Base-by-base conservation (phyloP, 1,140 invertebrate species). In the Helicoverpa zea region DNA sequence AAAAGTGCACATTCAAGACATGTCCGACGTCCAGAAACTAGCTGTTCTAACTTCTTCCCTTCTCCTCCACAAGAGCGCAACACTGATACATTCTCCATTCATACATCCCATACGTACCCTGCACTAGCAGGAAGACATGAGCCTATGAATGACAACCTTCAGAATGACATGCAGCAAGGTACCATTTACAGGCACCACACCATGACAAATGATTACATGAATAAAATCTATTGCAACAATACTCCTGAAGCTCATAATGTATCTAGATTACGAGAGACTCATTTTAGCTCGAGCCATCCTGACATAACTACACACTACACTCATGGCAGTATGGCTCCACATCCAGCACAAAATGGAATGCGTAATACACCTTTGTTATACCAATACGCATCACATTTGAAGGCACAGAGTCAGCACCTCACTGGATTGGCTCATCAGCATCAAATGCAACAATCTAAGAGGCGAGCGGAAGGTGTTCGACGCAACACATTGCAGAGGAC, bases 251-350 rank as follows among this genome's bases (percentile, higher is more conserved):
- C 90, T 51, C 91, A 92, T 29, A 92, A 90, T 90, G 93, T 94
- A 14, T 92, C 94, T 30, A 84, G 93, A 14, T 84, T 94, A 68
- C 78, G 91, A 82, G 95, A 95, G 81, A 94, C 94, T 23, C 95
- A 95, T 79, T 95, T 95, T 79, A 95, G 95, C 84, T 95, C 94
- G 52, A 95, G 94, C 84, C 95, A 95, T 83, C 94, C 95, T 47
- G 95, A 95, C 77, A 95, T 95, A 72, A 90, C 93, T 7, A 93
- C 90, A 16, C 90, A 93, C 83, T 92, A 95, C 74, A 88, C 86
- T 9, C 93, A 93, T 76, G 90, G 88, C 5, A 82, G 81, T 30
- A 83, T 90, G 23, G 75, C 89, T 16, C 87, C 87, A 47, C 90
- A 90, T 51, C 88, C 86, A 18, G 79, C 87, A 68, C 89, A 90